Conservation (phyloP, 2,888 invertebrate species). For the Quadroppia sp. region DNA sequence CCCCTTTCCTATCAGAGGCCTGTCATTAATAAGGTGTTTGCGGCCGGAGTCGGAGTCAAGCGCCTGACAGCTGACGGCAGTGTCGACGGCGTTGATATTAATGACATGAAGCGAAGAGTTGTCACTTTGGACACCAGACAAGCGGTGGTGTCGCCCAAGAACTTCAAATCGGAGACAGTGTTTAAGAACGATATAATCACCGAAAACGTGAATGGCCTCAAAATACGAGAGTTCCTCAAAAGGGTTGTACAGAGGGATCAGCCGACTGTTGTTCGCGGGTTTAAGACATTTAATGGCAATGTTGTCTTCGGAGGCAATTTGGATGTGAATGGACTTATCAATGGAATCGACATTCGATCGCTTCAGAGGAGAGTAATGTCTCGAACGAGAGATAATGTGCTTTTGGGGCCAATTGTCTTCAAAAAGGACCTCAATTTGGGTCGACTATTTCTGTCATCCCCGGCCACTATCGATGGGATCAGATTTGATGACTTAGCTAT, state of each 20-base stretch:
- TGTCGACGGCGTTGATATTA: conserved; percentile 23
- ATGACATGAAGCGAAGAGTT: conserved; percentile 30
- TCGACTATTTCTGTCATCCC: neutral
- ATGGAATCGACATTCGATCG: conserved; percentile 23
- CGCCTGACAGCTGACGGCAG: conserved; percentile 14
- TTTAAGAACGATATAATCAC: conserved; percentile 1
- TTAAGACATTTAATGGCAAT: conserved; percentile 33
- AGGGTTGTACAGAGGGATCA: neutral
- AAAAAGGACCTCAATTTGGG: neutral
- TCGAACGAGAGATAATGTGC: conserved; percentile 35
- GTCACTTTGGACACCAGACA: conserved; percentile 17
- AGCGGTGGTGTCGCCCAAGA: neutral
- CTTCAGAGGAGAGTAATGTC: conserved; percentile 17
- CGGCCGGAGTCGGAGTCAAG: neutral
- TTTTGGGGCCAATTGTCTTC: conserved; percentile 26
- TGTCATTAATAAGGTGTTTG: conserved; percentile 35
- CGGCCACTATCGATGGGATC: conserved; percentile 32
- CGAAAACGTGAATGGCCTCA: conserved; percentile 19
- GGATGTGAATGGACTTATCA: conserved; percentile 6
- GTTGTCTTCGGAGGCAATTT: conserved; percentile 6
- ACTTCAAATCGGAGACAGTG: conserved; percentile 15
- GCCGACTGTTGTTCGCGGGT: conserved; percentile 17
- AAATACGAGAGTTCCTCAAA: conserved; percentile 1
- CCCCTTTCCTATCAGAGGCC: neutral
- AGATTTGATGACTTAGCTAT: neutral